A percentile compares a stretch with the other conserved stretches of the same genome.
phyloP scores from a whole-genome alignment of 2,888 invertebrate genomes.

The Trachelus tabidus region DNA sequence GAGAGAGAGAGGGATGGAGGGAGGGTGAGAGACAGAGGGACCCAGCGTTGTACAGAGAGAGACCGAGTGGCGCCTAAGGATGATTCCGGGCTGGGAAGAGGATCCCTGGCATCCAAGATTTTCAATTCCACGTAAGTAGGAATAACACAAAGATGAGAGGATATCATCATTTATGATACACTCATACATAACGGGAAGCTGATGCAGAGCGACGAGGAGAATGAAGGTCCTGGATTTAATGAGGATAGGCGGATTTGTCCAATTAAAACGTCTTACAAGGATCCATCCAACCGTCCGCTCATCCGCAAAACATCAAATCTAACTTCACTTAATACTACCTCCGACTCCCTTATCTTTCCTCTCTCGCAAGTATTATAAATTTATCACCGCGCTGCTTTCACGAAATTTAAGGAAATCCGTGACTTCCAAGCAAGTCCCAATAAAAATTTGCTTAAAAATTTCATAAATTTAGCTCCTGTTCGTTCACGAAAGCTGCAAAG shows the following conservation, averaged over 20 bases:
- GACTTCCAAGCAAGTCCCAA: not conserved
- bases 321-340: slow-evolving; percentile 35
- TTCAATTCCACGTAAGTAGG: slow-evolving; percentile 54
- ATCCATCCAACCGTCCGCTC: slow-evolving; percentile 56
- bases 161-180: slow-evolving; percentile 46
- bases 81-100: slow-evolving; percentile 1
- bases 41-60: not conserved
- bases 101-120: slow-evolving; percentile 41
- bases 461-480: not conserved
- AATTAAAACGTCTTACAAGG: slow-evolving; percentile 67
- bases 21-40: slow-evolving; percentile 1
- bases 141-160: slow-evolving; percentile 59
- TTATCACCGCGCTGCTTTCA: not conserved
- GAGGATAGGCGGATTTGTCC: slow-evolving; percentile 68
- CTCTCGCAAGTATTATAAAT: not conserved
- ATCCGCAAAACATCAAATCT: slow-evolving; percentile 58
- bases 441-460: not conserved
- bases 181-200: slow-evolving; percentile 1
- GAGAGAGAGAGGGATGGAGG: slow-evolving; percentile 9
- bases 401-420: not conserved
- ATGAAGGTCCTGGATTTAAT: slow-evolving; percentile 57
- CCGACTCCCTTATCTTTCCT: not conserved
- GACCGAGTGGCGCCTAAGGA: slow-evolving; percentile 1
- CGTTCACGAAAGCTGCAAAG: not conserved
- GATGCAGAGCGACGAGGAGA: slow-evolving; percentile 23